Percentiles rank a stretch among this genome's conserved stretches.
Evolutionary conservation across 2,113 vertebrate species (phyloP).

Genomic region (Brachyhypopomus occidentalis): DNA sequence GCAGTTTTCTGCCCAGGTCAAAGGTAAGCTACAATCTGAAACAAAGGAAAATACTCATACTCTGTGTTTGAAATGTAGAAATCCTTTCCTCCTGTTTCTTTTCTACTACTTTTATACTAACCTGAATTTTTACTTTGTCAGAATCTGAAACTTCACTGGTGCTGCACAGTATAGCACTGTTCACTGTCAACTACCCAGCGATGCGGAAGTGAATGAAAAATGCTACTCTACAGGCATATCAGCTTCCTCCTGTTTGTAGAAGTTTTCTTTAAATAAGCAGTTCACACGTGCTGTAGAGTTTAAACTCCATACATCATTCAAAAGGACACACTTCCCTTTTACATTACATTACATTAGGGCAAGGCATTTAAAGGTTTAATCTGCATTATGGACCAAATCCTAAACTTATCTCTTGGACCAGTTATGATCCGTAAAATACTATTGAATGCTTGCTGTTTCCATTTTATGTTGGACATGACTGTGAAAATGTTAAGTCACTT

Average conservation of each 20-base stretch:
- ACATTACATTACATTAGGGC: neutral
- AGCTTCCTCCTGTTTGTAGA: neutral
- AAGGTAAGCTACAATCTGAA: slow-evolving; percentile 65
- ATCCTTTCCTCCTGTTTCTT: too few species aligned
- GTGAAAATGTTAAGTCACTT: neutral
- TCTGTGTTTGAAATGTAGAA: too few species aligned
- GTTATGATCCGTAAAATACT: neutral
- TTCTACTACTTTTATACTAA: neutral
- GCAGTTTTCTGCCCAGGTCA: slow-evolving; percentile 71
- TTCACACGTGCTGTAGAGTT: neutral
- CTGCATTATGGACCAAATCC: neutral
- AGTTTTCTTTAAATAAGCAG: neutral
- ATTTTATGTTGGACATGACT: neutral
- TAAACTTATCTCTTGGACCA: neutral
- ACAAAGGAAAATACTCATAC: too few species aligned
- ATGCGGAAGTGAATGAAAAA: neutral
- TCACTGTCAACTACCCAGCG: slow-evolving; percentile 71
- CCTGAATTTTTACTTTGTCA: slow-evolving; percentile 50
- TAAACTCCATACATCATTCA: neutral
- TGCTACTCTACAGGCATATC: neutral
- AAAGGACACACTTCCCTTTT: neutral
- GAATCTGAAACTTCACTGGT: slow-evolving; percentile 76
- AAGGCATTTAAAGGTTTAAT: neutral
- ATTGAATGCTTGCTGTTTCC: too few species aligned
- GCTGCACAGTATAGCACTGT: slow-evolving; percentile 78